phyloP scores from a whole-genome alignment of 2,113 vertebrate genomes.

The human region DNA sequence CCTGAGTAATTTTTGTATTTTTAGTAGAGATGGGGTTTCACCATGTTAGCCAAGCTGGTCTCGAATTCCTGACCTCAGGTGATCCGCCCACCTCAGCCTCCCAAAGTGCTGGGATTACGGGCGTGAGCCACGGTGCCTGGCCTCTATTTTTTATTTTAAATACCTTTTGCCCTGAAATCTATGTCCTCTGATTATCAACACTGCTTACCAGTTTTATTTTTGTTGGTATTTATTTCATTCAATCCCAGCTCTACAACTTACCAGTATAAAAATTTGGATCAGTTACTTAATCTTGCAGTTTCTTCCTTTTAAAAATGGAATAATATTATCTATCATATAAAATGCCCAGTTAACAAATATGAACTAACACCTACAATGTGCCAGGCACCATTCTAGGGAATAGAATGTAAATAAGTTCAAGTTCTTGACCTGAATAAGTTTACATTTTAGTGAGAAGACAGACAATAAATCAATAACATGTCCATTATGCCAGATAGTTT shows the following conservation, averaged over 20 bases:
- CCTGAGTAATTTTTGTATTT: no score
- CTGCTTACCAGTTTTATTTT: constrained; percentile 4
- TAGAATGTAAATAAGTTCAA: not conserved
- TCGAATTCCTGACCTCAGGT: no score
- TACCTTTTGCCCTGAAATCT: not conserved
- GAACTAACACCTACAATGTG: not conserved
- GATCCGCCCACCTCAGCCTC: no score
- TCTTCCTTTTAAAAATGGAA: constrained; percentile 2
- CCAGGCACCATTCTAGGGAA: not conserved
- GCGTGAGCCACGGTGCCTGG: no score
- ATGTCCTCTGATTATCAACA: constrained; percentile 2
- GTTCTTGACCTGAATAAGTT: not conserved
- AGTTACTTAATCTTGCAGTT: not conserved
- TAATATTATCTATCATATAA: not conserved
- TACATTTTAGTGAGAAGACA: not conserved
- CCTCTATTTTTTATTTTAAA: not conserved
- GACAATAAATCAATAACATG: not conserved
- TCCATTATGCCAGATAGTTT: not conserved
- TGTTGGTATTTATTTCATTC: constrained; percentile 39
- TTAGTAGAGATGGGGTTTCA: no score
- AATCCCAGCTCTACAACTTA: not conserved
- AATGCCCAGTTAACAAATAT: not conserved
- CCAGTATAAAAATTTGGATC: not conserved
- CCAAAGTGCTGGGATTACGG: no score
- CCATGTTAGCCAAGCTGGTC: no score